phyloP scores from a whole-genome alignment of 2,888 invertebrate genomes.

The Pollenia angustigena region DNA sequence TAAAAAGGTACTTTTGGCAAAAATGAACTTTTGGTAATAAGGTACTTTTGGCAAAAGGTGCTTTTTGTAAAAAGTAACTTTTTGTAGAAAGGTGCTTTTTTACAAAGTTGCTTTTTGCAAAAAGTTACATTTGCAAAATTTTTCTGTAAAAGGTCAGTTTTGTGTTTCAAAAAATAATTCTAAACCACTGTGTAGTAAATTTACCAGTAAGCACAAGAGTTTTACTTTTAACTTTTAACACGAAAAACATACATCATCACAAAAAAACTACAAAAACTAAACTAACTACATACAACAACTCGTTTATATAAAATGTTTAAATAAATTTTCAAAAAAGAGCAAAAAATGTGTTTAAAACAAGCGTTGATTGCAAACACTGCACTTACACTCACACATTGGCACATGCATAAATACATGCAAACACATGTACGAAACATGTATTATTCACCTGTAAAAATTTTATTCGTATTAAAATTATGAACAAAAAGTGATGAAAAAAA shows the following conservation, averaged over 20 bases:
- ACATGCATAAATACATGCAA: background rate
- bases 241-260: slow-evolving; percentile 48
- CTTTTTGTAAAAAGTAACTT: too few relatives aligned
- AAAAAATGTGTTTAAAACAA: slow-evolving; percentile 17
- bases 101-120: background rate
- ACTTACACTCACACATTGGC: background rate
- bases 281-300: slow-evolving; percentile 6
- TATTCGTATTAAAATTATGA: slow-evolving; percentile 44
- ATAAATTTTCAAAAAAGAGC: slow-evolving; percentile 30
- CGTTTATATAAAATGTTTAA: slow-evolving; percentile 3
- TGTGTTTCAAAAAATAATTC: background rate
- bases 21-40: too few relatives aligned
- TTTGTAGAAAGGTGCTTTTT: background rate
- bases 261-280: slow-evolving; percentile 13
- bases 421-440: slow-evolving; percentile 1
- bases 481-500: slow-evolving; percentile 3
- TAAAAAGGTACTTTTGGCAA: too few relatives aligned
- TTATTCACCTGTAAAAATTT: slow-evolving; percentile 48
- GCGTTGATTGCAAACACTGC: slow-evolving; percentile 17
- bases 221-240: slow-evolving; percentile 69
- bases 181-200: slow-evolving; percentile 12
- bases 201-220: slow-evolving; percentile 35
- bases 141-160: too few relatives aligned
- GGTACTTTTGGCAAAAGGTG: too few relatives aligned
- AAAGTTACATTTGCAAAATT: background rate